Evolutionary conservation across 1,140 invertebrate species (phyloP).

Genomic region (Drosophila pachea): DNA sequence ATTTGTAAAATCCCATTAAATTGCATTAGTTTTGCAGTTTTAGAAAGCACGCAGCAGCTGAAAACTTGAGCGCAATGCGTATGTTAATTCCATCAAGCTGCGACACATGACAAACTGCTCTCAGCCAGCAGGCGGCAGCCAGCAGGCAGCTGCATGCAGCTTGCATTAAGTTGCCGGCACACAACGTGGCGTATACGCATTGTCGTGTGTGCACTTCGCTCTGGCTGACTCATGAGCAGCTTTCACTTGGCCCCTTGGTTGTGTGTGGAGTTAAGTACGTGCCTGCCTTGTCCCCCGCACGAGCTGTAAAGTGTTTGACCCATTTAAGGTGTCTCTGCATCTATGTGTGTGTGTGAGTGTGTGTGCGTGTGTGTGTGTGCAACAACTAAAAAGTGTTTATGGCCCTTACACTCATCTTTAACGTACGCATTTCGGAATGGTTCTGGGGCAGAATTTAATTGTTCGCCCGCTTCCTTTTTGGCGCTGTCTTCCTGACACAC

Average conservation of each 20-base stretch:
- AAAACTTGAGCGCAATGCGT: constrained; percentile 25
- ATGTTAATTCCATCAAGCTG: constrained; percentile 63
- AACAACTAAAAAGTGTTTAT: constrained; percentile 29
- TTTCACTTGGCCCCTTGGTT: constrained; percentile 15
- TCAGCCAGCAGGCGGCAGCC: constrained; percentile 46
- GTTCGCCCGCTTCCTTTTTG: constrained; percentile 1
- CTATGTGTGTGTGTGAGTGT: background rate
- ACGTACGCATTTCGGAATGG: constrained; percentile 19
- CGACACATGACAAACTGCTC: constrained; percentile 51
- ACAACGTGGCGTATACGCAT: constrained; percentile 71
- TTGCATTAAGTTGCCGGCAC: constrained; percentile 60
- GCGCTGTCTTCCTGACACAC: constrained; percentile 29
- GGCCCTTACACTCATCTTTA: constrained; percentile 40
- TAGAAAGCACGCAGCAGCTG: constrained; percentile 21
- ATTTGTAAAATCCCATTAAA: constrained; percentile 38
- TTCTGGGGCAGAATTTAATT: constrained; percentile 26
- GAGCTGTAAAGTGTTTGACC: constrained; percentile 61
- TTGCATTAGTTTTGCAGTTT: constrained; percentile 46
- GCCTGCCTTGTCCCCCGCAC: constrained; percentile 18
- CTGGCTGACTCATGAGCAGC: constrained; percentile 41
- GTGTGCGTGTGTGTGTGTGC: constrained; percentile 6
- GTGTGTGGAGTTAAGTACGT: constrained; percentile 43
- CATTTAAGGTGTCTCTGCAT: constrained; percentile 50
- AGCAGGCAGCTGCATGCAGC: constrained; percentile 24
- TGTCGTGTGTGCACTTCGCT: constrained; percentile 60